Conservation (phyloP, 2,888 invertebrate genomes). For the Yponomeuta cagnagella region DNA sequence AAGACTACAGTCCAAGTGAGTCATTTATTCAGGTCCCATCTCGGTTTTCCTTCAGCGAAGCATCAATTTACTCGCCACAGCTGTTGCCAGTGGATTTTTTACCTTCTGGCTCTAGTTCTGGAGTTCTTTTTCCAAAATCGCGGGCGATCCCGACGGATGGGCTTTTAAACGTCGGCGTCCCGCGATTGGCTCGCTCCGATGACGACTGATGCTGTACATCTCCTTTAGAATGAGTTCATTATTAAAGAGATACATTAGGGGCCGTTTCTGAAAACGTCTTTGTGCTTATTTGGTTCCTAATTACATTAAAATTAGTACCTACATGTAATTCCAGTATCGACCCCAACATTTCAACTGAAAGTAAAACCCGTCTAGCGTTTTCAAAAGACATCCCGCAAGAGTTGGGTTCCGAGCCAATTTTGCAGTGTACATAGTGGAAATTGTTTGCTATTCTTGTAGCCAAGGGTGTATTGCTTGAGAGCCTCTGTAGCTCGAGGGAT, state of each 20-base stretch:
- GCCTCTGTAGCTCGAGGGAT: neutral
- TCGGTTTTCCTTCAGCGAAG: conserved; percentile 8
- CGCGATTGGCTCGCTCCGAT: conserved; percentile 46
- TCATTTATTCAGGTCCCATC: conserved; percentile 8
- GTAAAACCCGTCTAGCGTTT: neutral
- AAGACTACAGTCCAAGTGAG: conserved; percentile 19
- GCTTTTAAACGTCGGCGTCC: conserved; percentile 62
- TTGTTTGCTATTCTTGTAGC: neutral
- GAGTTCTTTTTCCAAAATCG: conserved; percentile 65
- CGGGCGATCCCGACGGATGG: conserved; percentile 58
- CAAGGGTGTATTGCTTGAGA: neutral
- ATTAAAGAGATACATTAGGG: neutral
- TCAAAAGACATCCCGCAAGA: neutral
- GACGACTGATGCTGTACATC: conserved; percentile 49
- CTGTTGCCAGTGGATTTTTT: conserved; percentile 22
- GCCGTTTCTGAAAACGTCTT: conserved; percentile 1
- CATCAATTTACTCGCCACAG: conserved; percentile 14
- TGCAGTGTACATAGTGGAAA: neutral
- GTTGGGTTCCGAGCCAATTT: neutral
- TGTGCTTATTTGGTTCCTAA: no score
- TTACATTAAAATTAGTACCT: no score
- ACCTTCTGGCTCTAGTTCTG: conserved; percentile 58
- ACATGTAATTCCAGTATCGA: neutral
- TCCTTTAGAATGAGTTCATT: conserved; percentile 35
- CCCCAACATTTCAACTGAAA: neutral